Evolutionary conservation across 2,113 vertebrate genomes (phyloP).

Genomic region (Bettongia penicillata): DNA sequence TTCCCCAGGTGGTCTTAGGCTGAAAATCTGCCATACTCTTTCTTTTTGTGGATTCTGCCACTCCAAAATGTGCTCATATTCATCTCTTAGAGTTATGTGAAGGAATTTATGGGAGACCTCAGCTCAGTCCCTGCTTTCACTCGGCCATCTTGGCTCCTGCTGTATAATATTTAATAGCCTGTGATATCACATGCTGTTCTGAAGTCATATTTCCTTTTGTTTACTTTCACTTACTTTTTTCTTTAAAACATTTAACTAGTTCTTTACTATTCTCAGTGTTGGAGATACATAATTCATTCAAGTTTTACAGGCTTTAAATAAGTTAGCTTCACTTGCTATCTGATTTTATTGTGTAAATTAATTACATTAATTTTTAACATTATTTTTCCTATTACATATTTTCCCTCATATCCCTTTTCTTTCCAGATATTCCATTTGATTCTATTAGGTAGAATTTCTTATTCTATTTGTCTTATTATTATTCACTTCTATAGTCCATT

Average conservation of each 20-base stretch:
- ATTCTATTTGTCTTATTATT: slow-evolving; percentile 34
- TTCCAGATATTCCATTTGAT: slow-evolving; percentile 26
- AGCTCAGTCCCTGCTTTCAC: no score
- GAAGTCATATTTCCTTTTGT: neutral
- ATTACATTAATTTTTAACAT: neutral
- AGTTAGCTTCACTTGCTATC: neutral
- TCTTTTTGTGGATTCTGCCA: no score
- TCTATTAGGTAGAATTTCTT: slow-evolving; percentile 41
- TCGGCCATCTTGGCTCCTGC: neutral
- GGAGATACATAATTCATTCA: no score
- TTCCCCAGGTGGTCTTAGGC: no score
- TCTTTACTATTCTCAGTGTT: neutral
- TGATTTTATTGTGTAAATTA: neutral
- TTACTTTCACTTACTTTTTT: slow-evolving; percentile 20
- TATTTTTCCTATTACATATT: neutral
- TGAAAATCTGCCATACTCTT: no score
- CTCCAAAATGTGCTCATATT: no score
- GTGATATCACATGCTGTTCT: neutral
- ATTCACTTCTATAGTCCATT: neutral
- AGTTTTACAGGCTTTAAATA: neutral
- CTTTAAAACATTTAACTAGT: slow-evolving; percentile 6
- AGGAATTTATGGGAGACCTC: no score
- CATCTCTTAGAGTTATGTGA: no score
- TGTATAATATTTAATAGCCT: neutral
- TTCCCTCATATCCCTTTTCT: neutral